phyloP scores from a whole-genome alignment of 2,113 vertebrate genomes.

The Hiodon tergisus region DNA sequence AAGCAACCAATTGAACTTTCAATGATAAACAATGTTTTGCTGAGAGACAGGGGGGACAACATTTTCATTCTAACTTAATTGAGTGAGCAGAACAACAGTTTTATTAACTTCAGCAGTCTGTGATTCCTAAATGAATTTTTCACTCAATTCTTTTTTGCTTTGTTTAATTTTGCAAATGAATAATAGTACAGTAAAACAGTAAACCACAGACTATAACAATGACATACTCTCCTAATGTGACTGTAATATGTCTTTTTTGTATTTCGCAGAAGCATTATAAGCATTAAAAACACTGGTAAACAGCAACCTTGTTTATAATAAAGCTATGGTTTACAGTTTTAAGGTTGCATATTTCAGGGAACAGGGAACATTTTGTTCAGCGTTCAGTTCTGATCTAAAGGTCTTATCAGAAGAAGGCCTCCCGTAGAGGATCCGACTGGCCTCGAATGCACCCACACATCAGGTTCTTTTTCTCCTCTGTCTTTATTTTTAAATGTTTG shows the following conservation, averaged over 20 bases:
- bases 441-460: constrained; percentile 27
- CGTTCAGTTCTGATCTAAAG: constrained; percentile 13
- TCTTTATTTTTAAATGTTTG: constrained; percentile 35
- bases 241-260: background rate
- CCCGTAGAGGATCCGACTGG: constrained; percentile 9
- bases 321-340: background rate
- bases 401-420: constrained; percentile 11
- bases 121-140: constrained; percentile 47
- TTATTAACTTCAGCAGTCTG: constrained; percentile 42
- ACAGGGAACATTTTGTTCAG: constrained; percentile 9
- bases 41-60: constrained; percentile 34
- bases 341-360: background rate
- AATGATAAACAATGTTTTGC: constrained; percentile 52
- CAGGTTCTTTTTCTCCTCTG: constrained; percentile 25
- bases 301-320: no score
- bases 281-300: background rate
- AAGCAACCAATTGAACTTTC: constrained; percentile 52
- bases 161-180: constrained; percentile 39
- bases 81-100: constrained; percentile 42
- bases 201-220: constrained; percentile 10
- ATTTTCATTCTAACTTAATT: constrained; percentile 45
- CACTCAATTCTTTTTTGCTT: constrained; percentile 33
- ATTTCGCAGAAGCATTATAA: background rate
- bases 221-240: constrained; percentile 20
- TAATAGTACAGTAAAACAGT: constrained; percentile 14